A percentile compares a stretch with the other conserved stretches of the same genome.
Evolutionary conservation across 2,888 invertebrate species (phyloP).

Genomic region (Phyllotreta cruciferae): DNA sequence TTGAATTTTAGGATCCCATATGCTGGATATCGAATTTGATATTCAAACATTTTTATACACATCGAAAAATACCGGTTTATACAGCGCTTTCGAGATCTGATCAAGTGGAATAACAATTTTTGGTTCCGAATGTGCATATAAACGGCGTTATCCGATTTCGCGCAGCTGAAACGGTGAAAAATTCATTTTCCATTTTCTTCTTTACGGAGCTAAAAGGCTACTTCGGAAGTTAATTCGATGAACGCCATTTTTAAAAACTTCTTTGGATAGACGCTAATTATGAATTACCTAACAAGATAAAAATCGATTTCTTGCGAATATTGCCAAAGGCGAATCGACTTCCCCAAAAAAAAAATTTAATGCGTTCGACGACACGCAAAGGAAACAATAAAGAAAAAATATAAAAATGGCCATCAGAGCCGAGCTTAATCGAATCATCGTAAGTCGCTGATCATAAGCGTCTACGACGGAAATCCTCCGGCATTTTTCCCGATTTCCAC

Average conservation of each 20-base stretch:
- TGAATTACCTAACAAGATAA: too few relatives aligned
- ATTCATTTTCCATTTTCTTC: neutral
- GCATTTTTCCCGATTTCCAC: slow-evolving; percentile 21
- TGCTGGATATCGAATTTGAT: slow-evolving; percentile 37
- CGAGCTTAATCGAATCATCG: slow-evolving; percentile 12
- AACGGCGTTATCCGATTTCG: slow-evolving; percentile 5
- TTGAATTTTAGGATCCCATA: slow-evolving; percentile 40
- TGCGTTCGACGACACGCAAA: slow-evolving; percentile 5
- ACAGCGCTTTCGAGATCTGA: slow-evolving; percentile 5
- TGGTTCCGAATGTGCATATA: slow-evolving; percentile 9
- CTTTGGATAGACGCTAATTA: too few relatives aligned
- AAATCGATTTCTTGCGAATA: neutral
- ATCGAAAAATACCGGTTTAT: slow-evolving; percentile 31
- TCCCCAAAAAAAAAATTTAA: neutral
- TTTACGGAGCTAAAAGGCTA: neutral
- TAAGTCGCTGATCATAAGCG: slow-evolving; percentile 19
- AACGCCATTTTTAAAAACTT: neutral
- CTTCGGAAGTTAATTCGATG: too few relatives aligned
- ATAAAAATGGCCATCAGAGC: slow-evolving; percentile 13
- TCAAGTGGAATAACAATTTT: slow-evolving; percentile 26
- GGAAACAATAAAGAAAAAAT: slow-evolving; percentile 1
- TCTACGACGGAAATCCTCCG: slow-evolving; percentile 6
- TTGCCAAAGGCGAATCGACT: neutral
- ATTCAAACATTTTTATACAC: slow-evolving; percentile 37
- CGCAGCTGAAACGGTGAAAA: neutral